phyloP scores from a whole-genome alignment of 1,140 invertebrate species.

The Drosophila nasuta region DNA sequence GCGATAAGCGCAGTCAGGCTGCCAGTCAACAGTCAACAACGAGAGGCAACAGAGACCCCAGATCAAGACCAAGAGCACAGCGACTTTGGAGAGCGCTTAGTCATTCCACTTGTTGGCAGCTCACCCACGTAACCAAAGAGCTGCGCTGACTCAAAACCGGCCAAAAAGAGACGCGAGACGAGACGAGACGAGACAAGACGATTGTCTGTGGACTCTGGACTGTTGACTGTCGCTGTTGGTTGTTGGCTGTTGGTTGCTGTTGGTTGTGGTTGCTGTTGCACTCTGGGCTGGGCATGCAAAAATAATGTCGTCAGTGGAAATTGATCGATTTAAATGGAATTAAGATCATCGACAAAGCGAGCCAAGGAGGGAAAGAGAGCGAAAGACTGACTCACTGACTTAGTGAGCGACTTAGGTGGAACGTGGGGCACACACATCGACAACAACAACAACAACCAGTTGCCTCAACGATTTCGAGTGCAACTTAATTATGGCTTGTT shows the following conservation, averaged over 20 bases:
- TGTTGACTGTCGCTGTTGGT: not conserved
- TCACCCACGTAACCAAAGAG: constrained; percentile 77
- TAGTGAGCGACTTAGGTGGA: constrained; percentile 73
- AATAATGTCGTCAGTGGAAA: constrained; percentile 81
- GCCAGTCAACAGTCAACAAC: not conserved
- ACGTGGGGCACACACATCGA: constrained; percentile 13
- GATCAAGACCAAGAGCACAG: not conserved
- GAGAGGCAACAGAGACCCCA: not conserved
- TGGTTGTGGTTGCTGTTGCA: constrained; percentile 1
- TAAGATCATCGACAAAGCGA: constrained; percentile 69
- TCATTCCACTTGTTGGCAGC: constrained; percentile 81
- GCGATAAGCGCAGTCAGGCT: constrained; percentile 54
- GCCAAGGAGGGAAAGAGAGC: not conserved
- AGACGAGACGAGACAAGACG: constrained; percentile 7
- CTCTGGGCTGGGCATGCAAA: constrained; percentile 47
- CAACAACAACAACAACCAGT: constrained; percentile 13
- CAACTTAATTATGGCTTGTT: constrained; percentile 84
- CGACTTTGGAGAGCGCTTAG: constrained; percentile 63
- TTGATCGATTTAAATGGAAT: constrained; percentile 84
- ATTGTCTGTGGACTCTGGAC: constrained; percentile 20
- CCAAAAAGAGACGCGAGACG: constrained; percentile 18
- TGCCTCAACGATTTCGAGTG: constrained; percentile 49
- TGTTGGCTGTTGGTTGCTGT: constrained; percentile 34
- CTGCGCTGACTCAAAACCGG: constrained; percentile 58
- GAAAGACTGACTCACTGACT: constrained; percentile 75